Conservation (phyloP, 2,113 vertebrate species). For the Pontoporia blainvillei region DNA sequence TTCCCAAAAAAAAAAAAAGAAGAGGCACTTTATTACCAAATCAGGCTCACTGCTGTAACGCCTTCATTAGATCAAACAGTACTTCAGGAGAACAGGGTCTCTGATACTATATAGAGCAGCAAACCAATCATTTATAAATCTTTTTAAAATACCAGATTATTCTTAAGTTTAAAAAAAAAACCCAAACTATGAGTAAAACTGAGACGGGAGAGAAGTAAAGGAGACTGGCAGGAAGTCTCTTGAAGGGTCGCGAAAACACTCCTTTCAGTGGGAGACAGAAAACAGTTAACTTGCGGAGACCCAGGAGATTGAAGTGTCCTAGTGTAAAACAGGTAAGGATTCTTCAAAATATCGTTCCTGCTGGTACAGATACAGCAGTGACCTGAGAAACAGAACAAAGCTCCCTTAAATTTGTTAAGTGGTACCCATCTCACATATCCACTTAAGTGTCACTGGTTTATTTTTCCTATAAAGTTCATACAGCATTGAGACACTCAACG, state of each 20-base stretch:
- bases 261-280: neutral
- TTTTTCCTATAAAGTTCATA: neutral
- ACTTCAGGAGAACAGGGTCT: neutral
- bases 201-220: neutral
- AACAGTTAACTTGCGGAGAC: neutral
- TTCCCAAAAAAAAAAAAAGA: neutral
- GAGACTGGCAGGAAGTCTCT: neutral
- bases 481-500: neutral
- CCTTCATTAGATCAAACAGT: neutral
- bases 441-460: neutral
- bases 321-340: neutral
- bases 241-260: neutral
- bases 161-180: neutral
- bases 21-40: neutral
- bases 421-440: neutral
- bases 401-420: neutral
- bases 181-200: neutral
- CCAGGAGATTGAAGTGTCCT: neutral
- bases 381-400: neutral
- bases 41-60: neutral
- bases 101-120: neutral
- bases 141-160: neutral
- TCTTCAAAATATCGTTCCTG: neutral
- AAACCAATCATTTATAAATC: neutral
- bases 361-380: neutral